A percentile compares a stretch with the other conserved stretches of the same genome.
These are phyloP conservation scores for Argynnis bischoffii DNA, from an alignment of 2,888 invertebrate genomes.

Conservation along the genomic window DNA sequence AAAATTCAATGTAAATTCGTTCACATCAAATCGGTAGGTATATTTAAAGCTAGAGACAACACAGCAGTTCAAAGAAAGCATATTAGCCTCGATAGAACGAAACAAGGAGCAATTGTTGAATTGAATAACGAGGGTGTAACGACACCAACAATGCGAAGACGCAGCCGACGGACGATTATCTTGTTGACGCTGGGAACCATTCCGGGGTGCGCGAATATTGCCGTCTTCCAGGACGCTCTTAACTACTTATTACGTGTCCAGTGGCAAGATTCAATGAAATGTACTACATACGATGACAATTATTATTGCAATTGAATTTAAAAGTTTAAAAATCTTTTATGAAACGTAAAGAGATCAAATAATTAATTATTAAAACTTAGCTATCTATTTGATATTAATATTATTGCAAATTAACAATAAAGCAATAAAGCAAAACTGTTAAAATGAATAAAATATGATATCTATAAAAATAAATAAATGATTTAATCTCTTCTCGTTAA, in stretches of 20 bases:
- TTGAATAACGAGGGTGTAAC: constrained; percentile 80
- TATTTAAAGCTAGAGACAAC: constrained; percentile 1
- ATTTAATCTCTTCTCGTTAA: too few relatives aligned
- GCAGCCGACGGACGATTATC: constrained; percentile 68
- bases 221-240: constrained; percentile 42
- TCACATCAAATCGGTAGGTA: not conserved
- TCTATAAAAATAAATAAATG: too few relatives aligned
- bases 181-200: constrained; percentile 75
- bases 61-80: constrained; percentile 40
- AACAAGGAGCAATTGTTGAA: constrained; percentile 74
- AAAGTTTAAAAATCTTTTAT: not conserved
- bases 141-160: constrained; percentile 72
- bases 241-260: constrained; percentile 26
- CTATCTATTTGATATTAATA: too few relatives aligned
- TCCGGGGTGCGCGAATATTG: constrained; percentile 59
- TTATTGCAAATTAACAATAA: too few relatives aligned
- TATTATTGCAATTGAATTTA: constrained; percentile 4
- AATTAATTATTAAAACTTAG: not conserved
- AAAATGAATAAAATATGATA: too few relatives aligned
- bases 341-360: not conserved
- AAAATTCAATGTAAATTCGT: too few relatives aligned
- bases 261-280: constrained; percentile 20
- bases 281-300: constrained; percentile 2
- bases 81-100: constrained; percentile 69
- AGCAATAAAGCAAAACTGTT: too few relatives aligned